Evolutionary conservation across 2,888 invertebrate species (phyloP), one percentile per base, ranked within the genome.

Genomic region (Axea sp.): DNA sequence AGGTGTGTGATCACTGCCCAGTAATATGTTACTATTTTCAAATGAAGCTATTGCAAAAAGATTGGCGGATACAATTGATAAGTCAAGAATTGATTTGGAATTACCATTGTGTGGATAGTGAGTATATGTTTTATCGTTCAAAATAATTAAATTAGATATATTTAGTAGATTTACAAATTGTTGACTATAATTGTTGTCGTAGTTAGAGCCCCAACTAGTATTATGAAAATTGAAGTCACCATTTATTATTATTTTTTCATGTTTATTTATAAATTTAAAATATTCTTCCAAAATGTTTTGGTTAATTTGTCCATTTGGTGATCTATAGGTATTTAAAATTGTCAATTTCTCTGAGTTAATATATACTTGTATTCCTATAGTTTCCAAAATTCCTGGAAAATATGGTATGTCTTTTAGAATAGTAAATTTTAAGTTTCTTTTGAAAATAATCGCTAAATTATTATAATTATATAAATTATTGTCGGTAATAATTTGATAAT

Each of bases 151-250:
- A 14, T 24, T 3, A 0, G 2, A 7, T 1, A 35, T 4, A 15
- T 24, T 2, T n/a, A 37, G 0, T 6, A 14, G 15, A 4, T 47
- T 17, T 5, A 30, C 30, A 30, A 47, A 47, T 3, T 8, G 7
- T 3, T 37, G 2, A 12, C 31, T 31, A 6, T 12, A 31, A 5
- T n/a, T 31, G 6, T 31, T 12, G 5, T 12, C 12, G 6, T 31
- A 1, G 12, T 12, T 28, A 4, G 12, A 11, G 5, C 12, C 31
- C 31, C 31, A 31, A 12, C 14, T 7, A 0, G 6, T 5, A 14
- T 9, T 7, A 2, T 59, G 59, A 1, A 47, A 17, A 4, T 59
- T 59, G 11, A 47, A 59, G n/a, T 59, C 45, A 0, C 59, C 47
- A 3, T 26, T 35, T 8, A 47, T 33, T n/a, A 57, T 43, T 5